Conservation (phyloP, 2,797 vertebrate species). For the Alfaro cultratus region DNA sequence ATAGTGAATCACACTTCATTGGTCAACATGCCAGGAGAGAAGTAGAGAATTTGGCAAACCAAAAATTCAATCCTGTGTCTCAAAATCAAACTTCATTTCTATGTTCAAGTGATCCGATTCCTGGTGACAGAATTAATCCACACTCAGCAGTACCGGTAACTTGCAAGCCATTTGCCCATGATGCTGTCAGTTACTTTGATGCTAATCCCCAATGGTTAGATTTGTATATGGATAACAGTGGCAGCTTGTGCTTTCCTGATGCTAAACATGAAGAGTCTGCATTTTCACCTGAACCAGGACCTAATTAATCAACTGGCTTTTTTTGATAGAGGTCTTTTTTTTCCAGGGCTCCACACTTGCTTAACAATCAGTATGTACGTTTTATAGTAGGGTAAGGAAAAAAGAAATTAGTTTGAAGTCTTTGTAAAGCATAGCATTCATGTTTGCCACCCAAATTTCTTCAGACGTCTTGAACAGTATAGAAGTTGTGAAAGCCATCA, state of each 20-base stretch:
- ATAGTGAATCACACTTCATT: neutral
- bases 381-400: neutral
- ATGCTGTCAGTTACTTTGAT: constrained; percentile 2
- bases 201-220: constrained; percentile 20
- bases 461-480: neutral
- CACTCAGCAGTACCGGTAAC: neutral
- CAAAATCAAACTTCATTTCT: constrained; percentile 5
- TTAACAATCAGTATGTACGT: neutral
- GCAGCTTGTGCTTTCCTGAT: constrained; percentile 23
- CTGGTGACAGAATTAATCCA: neutral
- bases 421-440: neutral
- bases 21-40: neutral
- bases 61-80: neutral
- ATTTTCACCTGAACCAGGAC: constrained; percentile 5
- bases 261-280: constrained; percentile 12
- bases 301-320: neutral
- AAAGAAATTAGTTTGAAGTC: neutral
- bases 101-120: neutral
- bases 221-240: constrained; percentile 16
- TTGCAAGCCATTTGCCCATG: constrained; percentile 11
- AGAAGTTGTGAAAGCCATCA: neutral
- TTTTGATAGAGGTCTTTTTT: neutral
- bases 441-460: neutral
- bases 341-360: neutral
- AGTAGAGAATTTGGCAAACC: constrained; percentile 2